Evolutionary conservation across 2,113 vertebrate species (phyloP).

Genomic region (Datnioides undecimradiatus): DNA sequence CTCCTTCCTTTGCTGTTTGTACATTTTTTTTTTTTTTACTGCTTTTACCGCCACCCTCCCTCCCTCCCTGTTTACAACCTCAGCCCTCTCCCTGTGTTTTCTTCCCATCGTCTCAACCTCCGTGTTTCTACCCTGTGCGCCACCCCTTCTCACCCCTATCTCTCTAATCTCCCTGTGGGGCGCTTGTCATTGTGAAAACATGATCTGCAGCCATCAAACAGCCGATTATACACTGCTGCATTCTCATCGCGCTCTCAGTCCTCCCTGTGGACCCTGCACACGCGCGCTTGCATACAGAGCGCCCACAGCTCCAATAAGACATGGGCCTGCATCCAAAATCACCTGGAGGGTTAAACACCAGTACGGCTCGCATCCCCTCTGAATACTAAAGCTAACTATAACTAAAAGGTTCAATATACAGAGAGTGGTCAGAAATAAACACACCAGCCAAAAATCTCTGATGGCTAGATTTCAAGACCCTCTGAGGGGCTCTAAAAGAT

Average conservation of each 20-base stretch:
- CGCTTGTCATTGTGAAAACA: slow-evolving; percentile 82
- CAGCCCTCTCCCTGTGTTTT: slow-evolving; percentile 38
- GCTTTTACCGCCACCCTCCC: slow-evolving; percentile 27
- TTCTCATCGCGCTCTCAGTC: slow-evolving; percentile 76
- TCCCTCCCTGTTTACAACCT: slow-evolving; percentile 45
- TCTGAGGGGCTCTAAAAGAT: background rate
- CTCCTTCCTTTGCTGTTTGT: slow-evolving; percentile 29
- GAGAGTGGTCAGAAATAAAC: background rate
- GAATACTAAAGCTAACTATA: slow-evolving; percentile 3
- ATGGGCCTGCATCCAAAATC: slow-evolving; percentile 66
- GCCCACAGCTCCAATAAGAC: slow-evolving; percentile 24
- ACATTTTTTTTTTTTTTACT: background rate
- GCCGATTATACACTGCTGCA: slow-evolving; percentile 79
- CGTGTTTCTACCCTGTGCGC: slow-evolving; percentile 5
- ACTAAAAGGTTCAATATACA: slow-evolving; percentile 17
- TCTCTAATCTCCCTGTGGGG: slow-evolving; percentile 67
- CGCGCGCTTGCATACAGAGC: slow-evolving; percentile 75
- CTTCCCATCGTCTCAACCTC: slow-evolving; percentile 15
- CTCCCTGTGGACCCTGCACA: slow-evolving; percentile 58
- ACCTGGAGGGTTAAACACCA: slow-evolving; percentile 41
- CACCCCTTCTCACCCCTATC: slow-evolving; percentile 45
- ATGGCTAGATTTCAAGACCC: background rate
- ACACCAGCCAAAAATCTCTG: background rate
- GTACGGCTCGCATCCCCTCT: background rate
- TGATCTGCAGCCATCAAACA: slow-evolving; percentile 82